Percentiles rank a stretch among this genome's conserved stretches.
These are phyloP conservation scores for Philypnodon macrostomus DNA, from an alignment of 2,797 vertebrate species.

Conservation along the genomic window DNA sequence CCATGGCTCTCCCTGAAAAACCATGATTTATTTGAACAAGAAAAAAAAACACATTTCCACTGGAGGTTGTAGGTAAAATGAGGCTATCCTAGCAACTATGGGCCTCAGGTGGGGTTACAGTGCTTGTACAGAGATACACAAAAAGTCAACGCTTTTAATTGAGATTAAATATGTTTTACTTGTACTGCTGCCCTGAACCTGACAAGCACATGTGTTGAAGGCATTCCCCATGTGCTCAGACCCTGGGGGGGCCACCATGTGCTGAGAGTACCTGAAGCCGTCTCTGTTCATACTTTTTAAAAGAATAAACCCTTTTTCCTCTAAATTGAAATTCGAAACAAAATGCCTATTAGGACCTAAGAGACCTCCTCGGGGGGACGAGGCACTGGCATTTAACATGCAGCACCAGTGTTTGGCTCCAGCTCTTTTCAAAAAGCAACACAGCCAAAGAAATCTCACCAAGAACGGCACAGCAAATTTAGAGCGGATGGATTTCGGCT, in stretches of 20 bases:
- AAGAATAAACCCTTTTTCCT: slow-evolving; percentile 38
- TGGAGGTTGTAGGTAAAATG: too few relatives aligned
- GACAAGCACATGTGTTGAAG: slow-evolving; percentile 27
- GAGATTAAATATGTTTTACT: too few relatives aligned
- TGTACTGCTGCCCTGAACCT: neutral
- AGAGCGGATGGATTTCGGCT: slow-evolving; percentile 53
- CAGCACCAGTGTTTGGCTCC: slow-evolving; percentile 54
- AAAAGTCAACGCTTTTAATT: too few relatives aligned
- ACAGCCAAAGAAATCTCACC: slow-evolving; percentile 58
- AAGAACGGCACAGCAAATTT: slow-evolving; percentile 53
- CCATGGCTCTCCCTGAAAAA: too few relatives aligned
- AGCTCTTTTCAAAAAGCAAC: slow-evolving; percentile 46
- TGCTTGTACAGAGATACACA: too few relatives aligned
- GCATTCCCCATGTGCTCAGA: slow-evolving; percentile 28
- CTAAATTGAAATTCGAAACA: slow-evolving; percentile 69
- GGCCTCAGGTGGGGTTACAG: too few relatives aligned
- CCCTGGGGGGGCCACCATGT: slow-evolving; percentile 14
- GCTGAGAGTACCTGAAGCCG: slow-evolving; percentile 23
- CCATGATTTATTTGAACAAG: too few relatives aligned
- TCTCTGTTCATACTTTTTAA: slow-evolving; percentile 60
- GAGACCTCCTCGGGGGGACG: slow-evolving; percentile 55
- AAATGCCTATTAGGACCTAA: slow-evolving; percentile 65
- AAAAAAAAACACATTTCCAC: too few relatives aligned
- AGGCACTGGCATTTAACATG: slow-evolving; percentile 63
- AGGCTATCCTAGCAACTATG: too few relatives aligned